Evolutionary conservation across 37 sponge, comb jelly and placozoan genomes (phyloP).

Genomic region (Aplysina aerophoba): DNA sequence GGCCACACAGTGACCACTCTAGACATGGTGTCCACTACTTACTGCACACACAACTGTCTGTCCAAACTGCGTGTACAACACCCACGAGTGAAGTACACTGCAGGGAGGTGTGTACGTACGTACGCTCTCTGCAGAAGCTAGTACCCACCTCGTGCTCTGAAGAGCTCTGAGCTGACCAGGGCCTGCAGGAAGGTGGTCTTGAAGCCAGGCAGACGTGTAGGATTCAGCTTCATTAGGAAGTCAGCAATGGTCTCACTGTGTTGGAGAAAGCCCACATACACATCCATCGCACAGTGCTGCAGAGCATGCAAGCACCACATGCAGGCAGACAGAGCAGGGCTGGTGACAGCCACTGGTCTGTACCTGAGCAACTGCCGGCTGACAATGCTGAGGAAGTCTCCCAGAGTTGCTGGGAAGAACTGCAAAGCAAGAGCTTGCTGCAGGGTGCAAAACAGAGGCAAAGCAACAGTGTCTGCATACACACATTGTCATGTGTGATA

Average conservation of each 20-base stretch:
- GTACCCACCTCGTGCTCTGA: conserved; percentile 65
- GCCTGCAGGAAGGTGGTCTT: conserved; percentile 59
- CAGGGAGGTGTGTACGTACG: no score
- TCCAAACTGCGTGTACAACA: no score
- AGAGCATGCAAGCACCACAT: no score
- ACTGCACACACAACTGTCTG: no score
- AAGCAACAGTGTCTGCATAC: background rate
- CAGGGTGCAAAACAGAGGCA: no score
- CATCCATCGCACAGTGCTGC: no score
- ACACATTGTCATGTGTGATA: background rate
- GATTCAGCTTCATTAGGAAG: conserved; percentile 56
- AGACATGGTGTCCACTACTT: no score
- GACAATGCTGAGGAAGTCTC: conserved; percentile 56
- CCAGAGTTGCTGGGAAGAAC: conserved; percentile 67
- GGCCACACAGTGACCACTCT: no score
- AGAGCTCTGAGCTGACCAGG: conserved; percentile 68
- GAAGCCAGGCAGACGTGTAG: conserved; percentile 59
- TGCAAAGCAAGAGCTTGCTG: conserved; percentile 73
- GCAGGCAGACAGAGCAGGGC: no score
- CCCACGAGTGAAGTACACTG: no score
- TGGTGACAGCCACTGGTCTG: background rate
- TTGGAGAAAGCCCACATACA: background rate
- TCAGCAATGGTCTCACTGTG: conserved; percentile 62
- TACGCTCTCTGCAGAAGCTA: no score
- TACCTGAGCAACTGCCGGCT: conserved; percentile 51